phyloP scores from a whole-genome alignment of 1,140 invertebrate genomes.

The Drosophila mayri region DNA sequence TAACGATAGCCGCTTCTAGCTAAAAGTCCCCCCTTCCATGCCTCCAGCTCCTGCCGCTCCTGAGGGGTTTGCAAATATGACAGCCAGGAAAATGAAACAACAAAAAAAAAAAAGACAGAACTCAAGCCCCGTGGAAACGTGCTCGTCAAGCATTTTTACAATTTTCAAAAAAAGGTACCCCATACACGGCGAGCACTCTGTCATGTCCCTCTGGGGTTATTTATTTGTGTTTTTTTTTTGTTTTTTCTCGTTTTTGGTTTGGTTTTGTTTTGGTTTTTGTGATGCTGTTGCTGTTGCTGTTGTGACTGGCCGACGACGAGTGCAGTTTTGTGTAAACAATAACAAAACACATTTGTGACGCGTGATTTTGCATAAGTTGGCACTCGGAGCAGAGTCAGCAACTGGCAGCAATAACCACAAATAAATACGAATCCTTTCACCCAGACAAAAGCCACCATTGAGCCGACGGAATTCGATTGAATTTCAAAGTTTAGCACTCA shows the following conservation, averaged over 20 bases:
- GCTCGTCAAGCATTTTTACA: conserved; percentile 77
- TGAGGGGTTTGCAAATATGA: conserved; percentile 37
- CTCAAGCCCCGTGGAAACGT: conserved; percentile 62
- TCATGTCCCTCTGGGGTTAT: conserved; percentile 49
- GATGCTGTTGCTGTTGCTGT: conserved; percentile 19
- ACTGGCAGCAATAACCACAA: conserved; percentile 25
- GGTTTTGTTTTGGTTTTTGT: conserved; percentile 14
- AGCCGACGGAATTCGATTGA: conserved; percentile 32
- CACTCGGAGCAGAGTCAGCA: conserved; percentile 42
- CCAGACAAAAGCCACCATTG: conserved; percentile 22
- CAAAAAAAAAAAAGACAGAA: conserved; percentile 9
- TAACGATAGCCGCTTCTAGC: conserved; percentile 44
- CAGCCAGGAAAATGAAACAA: not conserved
- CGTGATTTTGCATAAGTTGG: conserved; percentile 83
- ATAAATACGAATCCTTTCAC: conserved; percentile 55
- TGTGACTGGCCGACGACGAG: conserved; percentile 30
- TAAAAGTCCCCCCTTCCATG: conserved; percentile 13
- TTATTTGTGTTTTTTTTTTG: conserved; percentile 67
- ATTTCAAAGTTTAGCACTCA: conserved; percentile 37
- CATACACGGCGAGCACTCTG: conserved; percentile 30
- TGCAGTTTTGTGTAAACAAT: conserved; percentile 81
- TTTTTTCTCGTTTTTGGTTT: conserved; percentile 30
- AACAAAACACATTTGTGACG: conserved; percentile 83
- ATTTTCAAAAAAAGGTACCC: conserved; percentile 74
- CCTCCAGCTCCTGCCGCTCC: conserved; percentile 6